Percentiles rank a stretch among this genome's conserved stretches.
phyloP scores from a whole-genome alignment of 2,113 vertebrate genomes.

The Rhadina sibilatrix region DNA sequence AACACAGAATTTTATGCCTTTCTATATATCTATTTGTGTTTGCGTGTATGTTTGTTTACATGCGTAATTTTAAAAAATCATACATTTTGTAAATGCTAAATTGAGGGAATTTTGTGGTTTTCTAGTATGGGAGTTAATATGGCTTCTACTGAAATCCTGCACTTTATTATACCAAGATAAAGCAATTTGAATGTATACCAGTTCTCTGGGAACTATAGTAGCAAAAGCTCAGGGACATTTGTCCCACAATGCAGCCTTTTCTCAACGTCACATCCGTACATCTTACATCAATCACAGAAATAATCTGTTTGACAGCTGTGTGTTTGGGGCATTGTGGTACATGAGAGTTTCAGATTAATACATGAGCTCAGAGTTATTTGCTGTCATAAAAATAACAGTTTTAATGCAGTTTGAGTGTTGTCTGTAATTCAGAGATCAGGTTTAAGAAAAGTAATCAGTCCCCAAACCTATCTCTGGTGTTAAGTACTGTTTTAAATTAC shows the following conservation, averaged over 20 bases:
- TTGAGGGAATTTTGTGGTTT: not conserved
- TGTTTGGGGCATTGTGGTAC: conserved; percentile 36
- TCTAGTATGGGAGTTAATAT: not conserved
- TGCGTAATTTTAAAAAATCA: not conserved
- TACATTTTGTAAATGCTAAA: not conserved
- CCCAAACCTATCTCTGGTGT: not conserved
- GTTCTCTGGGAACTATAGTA: conserved; percentile 7
- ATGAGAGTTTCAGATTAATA: conserved; percentile 42
- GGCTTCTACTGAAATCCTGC: not conserved
- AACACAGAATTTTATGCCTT: not conserved
- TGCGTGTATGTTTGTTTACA: not conserved
- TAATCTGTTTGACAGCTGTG: conserved; percentile 63
- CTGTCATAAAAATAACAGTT: conserved; percentile 30
- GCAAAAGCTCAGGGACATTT: conserved; percentile 33
- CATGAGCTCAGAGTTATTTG: conserved; percentile 27
- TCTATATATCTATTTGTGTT: not conserved
- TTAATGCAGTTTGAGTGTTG: conserved; percentile 28
- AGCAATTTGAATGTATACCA: not conserved
- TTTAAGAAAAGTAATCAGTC: not conserved
- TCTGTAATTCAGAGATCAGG: not conserved
- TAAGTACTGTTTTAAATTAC: not conserved
- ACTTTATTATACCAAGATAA: not conserved
- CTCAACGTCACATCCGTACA: conserved; percentile 35
- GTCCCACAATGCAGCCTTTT: conserved; percentile 45
- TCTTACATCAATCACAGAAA: conserved; percentile 50